Evolutionary conservation across 2,113 vertebrate species (phyloP).

Genomic region (Trematocara macrostoma): DNA sequence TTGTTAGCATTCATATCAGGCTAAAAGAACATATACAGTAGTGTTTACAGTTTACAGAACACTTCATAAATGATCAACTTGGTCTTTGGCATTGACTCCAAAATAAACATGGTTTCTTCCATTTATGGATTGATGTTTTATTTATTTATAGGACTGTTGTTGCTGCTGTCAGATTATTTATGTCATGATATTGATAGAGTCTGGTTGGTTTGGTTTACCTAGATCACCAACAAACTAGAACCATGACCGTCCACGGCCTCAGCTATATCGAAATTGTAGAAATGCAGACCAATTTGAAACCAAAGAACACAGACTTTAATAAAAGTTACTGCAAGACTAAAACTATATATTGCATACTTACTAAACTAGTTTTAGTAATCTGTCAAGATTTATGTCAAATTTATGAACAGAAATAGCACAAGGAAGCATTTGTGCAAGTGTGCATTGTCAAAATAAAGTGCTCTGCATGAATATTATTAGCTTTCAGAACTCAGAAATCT

Average conservation of each 20-base stretch:
- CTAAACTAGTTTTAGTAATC: background rate
- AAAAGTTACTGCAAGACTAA: background rate
- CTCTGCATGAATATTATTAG: background rate
- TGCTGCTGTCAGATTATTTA: background rate
- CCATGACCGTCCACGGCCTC: accelerated
- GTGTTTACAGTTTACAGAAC: background rate
- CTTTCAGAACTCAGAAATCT: background rate
- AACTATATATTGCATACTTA: background rate
- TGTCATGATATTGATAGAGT: accelerated
- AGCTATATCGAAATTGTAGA: background rate
- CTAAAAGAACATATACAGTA: accelerated
- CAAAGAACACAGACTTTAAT: accelerated
- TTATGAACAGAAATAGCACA: background rate
- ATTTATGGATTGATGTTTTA: background rate
- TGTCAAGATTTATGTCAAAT: background rate
- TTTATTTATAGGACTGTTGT: background rate
- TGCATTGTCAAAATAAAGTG: background rate
- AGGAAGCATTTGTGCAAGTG: background rate
- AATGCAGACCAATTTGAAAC: background rate
- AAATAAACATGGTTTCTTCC: background rate
- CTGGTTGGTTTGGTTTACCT: background rate
- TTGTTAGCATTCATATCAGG: background rate
- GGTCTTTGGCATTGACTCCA: background rate
- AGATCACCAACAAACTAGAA: background rate
- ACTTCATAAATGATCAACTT: background rate